Percentiles rank a stretch among this genome's conserved stretches.
Conservation (phyloP, 2,113 vertebrate genomes). For the Lanius ludovicianus region DNA sequence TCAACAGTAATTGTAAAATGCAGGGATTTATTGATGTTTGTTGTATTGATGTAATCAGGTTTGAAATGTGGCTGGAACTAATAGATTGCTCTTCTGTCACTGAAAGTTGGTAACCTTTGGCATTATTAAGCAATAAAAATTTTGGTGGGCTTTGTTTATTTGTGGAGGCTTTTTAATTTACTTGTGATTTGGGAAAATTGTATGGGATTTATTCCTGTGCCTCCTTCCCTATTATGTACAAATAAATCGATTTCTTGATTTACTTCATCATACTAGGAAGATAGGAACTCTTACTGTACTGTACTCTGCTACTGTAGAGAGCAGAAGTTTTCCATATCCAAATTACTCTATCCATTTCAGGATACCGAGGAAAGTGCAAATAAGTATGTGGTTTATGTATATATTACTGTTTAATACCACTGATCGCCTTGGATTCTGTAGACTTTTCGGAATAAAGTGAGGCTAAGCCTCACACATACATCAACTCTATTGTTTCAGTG, state of each 20-base stretch:
- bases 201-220: background rate
- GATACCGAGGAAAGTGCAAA: background rate
- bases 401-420: background rate
- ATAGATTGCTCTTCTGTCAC: background rate
- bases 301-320: too few relatives aligned
- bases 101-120: background rate
- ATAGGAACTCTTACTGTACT: background rate
- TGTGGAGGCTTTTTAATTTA: background rate
- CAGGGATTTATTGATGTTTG: background rate
- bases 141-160: accelerated
- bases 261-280: background rate
- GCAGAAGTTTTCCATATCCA: background rate
- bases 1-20: background rate
- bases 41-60: background rate
- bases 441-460: background rate
- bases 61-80: background rate
- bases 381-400: background rate
- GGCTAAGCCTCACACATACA: background rate
- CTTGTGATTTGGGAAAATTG: background rate
- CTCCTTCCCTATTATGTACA: background rate
- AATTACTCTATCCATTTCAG: background rate
- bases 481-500: background rate
- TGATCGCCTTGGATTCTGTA: background rate
- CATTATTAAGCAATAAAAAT: background rate
- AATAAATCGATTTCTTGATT: background rate